Conservation (phyloP, 2,888 invertebrate species). For the Drosophila nigricruria region DNA sequence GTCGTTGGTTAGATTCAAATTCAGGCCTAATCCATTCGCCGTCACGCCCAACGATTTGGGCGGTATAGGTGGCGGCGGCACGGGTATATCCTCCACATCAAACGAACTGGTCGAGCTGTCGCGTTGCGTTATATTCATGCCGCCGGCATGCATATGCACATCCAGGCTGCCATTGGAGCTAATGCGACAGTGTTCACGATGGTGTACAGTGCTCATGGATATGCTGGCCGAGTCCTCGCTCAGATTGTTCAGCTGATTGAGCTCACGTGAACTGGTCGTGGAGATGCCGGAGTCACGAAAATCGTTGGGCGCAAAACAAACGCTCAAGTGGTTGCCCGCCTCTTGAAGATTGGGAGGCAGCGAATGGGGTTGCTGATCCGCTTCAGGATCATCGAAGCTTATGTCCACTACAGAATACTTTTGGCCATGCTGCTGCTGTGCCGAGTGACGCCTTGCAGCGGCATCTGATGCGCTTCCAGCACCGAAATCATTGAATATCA, state of each 20-base stretch:
- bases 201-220: constrained; percentile 76
- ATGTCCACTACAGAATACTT: constrained; percentile 86
- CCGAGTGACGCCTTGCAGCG: constrained; percentile 73
- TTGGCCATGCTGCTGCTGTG: constrained; percentile 81
- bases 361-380: constrained; percentile 81
- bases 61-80: constrained; percentile 84
- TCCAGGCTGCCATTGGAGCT: constrained; percentile 77
- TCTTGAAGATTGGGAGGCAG: constrained; percentile 73
- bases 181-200: constrained; percentile 81
- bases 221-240: constrained; percentile 80
- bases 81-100: constrained; percentile 83
- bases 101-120: constrained; percentile 82
- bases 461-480: constrained; percentile 39
- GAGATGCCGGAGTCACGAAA: constrained; percentile 85
- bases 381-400: constrained; percentile 86
- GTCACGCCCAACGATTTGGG: constrained; percentile 82
- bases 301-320: constrained; percentile 82
- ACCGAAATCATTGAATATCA: constrained; percentile 84
- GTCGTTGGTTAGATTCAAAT: constrained; percentile 20
- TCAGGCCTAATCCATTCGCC: constrained; percentile 41
- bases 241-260: constrained; percentile 83
- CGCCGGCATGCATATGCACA: constrained; percentile 34
- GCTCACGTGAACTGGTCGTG: constrained; percentile 84
- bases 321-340: constrained; percentile 72
- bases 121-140: constrained; percentile 80